A percentile compares a stretch with the other conserved stretches of the same genome.
Evolutionary conservation across 1,140 invertebrate species (phyloP).

Genomic region (Diprion similis): DNA sequence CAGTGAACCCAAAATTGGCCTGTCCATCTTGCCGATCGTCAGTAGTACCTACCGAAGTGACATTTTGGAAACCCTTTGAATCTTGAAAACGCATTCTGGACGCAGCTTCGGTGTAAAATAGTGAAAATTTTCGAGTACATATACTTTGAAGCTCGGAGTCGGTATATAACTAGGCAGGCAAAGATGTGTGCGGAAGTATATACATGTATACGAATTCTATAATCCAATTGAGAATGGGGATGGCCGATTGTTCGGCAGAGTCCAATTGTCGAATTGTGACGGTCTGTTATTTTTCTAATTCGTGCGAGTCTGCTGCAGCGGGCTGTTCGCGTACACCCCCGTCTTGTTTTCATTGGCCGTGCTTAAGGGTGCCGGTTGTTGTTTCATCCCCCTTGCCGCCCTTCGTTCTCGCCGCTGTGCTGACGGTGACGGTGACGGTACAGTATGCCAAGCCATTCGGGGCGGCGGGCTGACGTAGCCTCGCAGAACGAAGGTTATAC

Average conservation of each 20-base stretch:
- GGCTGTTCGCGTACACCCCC: background rate
- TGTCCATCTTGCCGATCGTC: no score
- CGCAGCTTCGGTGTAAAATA: no score
- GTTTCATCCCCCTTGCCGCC: constrained; percentile 49
- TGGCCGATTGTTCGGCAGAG: constrained; percentile 55
- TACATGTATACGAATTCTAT: no score
- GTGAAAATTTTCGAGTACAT: no score
- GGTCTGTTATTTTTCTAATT: constrained; percentile 60
- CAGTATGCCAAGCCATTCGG: no score
- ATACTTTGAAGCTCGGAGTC: no score
- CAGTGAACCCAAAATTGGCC: no score
- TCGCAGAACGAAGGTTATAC: constrained; percentile 37
- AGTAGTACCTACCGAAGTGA: no score
- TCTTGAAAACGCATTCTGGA: no score
- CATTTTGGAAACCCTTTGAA: no score
- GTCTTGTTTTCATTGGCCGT: constrained; percentile 60
- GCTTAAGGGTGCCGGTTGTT: constrained; percentile 56
- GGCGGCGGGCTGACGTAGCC: background rate
- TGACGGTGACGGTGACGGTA: no score
- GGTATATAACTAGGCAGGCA: background rate
- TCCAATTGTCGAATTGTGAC: constrained; percentile 6
- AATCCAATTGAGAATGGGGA: constrained; percentile 19
- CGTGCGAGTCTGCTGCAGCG: constrained; percentile 19
- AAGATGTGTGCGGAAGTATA: no score
- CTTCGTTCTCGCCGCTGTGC: constrained; percentile 14